Base-by-base conservation (phyloP, 2,797 vertebrate species). In the Sebastiscus albofasciatus region DNA sequence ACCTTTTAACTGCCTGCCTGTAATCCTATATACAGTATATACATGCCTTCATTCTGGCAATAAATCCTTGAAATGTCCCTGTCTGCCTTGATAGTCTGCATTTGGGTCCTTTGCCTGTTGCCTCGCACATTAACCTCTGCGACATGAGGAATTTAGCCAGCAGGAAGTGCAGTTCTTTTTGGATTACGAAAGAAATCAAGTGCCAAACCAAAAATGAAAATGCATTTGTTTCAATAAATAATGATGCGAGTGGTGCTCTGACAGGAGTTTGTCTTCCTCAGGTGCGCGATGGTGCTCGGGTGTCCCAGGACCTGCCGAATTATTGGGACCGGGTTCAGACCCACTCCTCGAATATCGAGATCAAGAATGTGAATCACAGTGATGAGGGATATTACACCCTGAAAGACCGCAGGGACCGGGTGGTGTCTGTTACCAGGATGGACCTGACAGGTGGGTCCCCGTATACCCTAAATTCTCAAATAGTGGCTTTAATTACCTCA, bases 351-450 rank as follows among this genome's bases (percentile, higher is more conserved):
- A 55, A 24, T 1, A 92, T 95, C 4, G 76, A 87, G 55, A 86
- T 95, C 59, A 65, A 2, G 7, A 13, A 86, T 1, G 91, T 94
- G 20, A 95, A 93, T 77, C 22, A 24, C 46, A 91, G 67, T 6
- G 95, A 95, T 64, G 70, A 85, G 75, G 95, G 95, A 11, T 72
- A 5, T 31, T 95, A 95, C 71, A 68, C 6, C 4, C 88, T 95
- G 34, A 81, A 0, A 0, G 85, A 95, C 81, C 36, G 24, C 7
- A 77, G 20, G 6, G 0, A 58, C n/a, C 72, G 91, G 1, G 1
- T 54, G 29, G 93, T 94, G 46, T 91, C 90, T n/a, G 20, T 91
- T 4, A 91, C 84, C 55, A 85, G 61, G 39, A 86, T 95, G 93
- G 84, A 88, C 5, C 77, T 95, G 27, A 92, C 89, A 36, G 94